Conservation (phyloP, 2,797 vertebrate species). For the Phoxinus dragarum region DNA sequence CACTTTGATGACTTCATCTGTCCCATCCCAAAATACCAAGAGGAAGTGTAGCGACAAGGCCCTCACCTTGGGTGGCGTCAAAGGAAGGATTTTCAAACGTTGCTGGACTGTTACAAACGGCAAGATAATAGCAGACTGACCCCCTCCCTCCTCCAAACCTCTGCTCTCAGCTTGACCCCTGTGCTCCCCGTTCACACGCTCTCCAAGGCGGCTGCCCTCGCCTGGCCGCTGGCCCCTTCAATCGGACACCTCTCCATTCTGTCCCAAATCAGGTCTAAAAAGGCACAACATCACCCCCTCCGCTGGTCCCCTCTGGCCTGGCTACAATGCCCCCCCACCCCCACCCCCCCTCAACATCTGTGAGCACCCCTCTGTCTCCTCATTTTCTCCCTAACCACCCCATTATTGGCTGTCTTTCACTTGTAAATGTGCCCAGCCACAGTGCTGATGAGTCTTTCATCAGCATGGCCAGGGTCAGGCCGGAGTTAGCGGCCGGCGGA, state of each 20-base stretch:
- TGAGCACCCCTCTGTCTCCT: constrained; percentile 79
- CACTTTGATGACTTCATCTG: constrained; percentile 75
- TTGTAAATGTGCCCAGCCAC: constrained; percentile 82
- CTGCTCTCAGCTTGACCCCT: constrained; percentile 66
- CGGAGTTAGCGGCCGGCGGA: constrained; percentile 64
- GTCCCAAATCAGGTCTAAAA: constrained; percentile 68
- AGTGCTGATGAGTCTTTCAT: constrained; percentile 82
- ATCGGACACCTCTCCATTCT: constrained; percentile 58
- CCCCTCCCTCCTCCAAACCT: constrained; percentile 42
- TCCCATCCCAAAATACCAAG: constrained; percentile 54
- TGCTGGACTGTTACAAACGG: constrained; percentile 66
- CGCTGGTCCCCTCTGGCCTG: constrained; percentile 31
- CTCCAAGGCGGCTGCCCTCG: constrained; percentile 66
- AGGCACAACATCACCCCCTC: constrained; percentile 63
- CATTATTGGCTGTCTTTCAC: constrained; percentile 81
- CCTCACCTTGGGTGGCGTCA: constrained; percentile 70
- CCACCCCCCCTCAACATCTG: constrained; percentile 77
- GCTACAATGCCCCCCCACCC: constrained; percentile 70
- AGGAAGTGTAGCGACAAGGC: constrained; percentile 62
- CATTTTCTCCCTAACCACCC: constrained; percentile 82
- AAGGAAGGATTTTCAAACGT: constrained; percentile 60
- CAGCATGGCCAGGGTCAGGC: constrained; percentile 72
- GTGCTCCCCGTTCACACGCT: constrained; percentile 72
- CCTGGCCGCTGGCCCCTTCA: constrained; percentile 58
- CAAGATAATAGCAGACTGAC: constrained; percentile 64